These are phyloP conservation scores for Pseudachorutes palmiensis DNA, from an alignment of 1,140 invertebrate genomes.

Conservation along the genomic window DNA sequence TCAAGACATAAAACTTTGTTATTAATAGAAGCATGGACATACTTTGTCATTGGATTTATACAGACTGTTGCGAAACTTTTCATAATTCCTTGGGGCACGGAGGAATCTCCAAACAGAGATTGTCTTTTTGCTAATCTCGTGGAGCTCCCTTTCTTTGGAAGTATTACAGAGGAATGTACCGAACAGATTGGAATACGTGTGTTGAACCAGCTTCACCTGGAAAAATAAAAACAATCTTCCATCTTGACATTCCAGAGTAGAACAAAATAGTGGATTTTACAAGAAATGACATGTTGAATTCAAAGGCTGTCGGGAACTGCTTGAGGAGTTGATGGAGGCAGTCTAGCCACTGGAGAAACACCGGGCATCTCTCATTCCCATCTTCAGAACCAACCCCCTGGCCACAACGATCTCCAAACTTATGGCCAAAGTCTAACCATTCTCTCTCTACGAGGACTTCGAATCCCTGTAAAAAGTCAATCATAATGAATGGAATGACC, in stretches of 20 bases:
- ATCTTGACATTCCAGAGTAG: conserved; percentile 17
- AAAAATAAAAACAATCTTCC: conserved; percentile 19
- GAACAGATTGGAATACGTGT: conserved; percentile 91
- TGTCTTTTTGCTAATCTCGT: conserved; percentile 60
- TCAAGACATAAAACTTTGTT: conserved; percentile 26
- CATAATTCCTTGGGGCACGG: conserved; percentile 45
- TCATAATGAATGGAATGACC: not conserved
- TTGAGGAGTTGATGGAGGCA: conserved; percentile 83
- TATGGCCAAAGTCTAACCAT: conserved; percentile 95
- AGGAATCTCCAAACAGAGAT: conserved; percentile 84
- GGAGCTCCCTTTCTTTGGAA: conserved; percentile 60
- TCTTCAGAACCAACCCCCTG: conserved; percentile 73
- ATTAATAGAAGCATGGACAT: conserved; percentile 17
- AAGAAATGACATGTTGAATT: conserved; percentile 83
- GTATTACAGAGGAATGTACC: conserved; percentile 95
- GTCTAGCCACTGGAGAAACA: conserved; percentile 97
- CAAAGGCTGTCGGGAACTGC: conserved; percentile 88
- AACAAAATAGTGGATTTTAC: too few species aligned
- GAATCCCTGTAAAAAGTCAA: conserved; percentile 60
- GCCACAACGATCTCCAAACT: conserved; percentile 90
- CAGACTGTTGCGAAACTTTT: conserved; percentile 77
- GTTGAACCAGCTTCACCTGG: conserved; percentile 87
- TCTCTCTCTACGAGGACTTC: conserved; percentile 83
- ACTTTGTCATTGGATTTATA: conserved; percentile 52
- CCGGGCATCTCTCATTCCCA: conserved; percentile 83